Conservation (phyloP, 2,113 vertebrate genomes). For the Monopterus albus region DNA sequence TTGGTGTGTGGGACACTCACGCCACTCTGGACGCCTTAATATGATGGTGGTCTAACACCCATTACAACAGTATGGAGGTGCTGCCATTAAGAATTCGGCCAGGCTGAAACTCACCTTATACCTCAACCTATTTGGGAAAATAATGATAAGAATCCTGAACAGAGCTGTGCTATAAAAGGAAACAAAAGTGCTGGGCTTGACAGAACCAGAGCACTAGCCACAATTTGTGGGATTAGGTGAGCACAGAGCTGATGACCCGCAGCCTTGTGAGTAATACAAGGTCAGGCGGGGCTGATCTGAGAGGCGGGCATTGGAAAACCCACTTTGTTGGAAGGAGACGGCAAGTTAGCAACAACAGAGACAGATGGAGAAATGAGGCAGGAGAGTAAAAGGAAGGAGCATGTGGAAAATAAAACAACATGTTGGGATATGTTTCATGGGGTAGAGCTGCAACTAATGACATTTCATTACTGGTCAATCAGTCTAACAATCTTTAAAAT, state of each 20-base stretch:
- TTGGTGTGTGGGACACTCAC: neutral
- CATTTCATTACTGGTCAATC: no score
- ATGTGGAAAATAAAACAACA: neutral
- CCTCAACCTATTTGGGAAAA: slow-evolving; percentile 33
- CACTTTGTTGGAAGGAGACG: slow-evolving; percentile 6
- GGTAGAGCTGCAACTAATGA: neutral
- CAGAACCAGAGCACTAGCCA: slow-evolving; percentile 40
- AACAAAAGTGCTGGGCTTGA: slow-evolving; percentile 53
- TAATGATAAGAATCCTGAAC: slow-evolving; percentile 53
- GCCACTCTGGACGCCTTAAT: slow-evolving; percentile 28
- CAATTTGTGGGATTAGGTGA: slow-evolving; percentile 63
- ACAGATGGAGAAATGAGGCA: neutral
- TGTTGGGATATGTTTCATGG: no score
- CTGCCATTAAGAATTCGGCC: slow-evolving; percentile 39
- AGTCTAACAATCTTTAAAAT: no score
- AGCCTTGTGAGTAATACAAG: slow-evolving; percentile 53
- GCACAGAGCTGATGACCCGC: slow-evolving; percentile 23
- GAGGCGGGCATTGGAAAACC: slow-evolving; percentile 3
- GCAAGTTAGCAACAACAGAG: neutral
- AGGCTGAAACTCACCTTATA: slow-evolving; percentile 27
- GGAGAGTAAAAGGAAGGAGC: neutral
- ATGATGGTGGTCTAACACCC: slow-evolving; percentile 60
- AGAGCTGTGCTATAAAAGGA: slow-evolving; percentile 38
- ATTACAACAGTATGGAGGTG: slow-evolving; percentile 36
- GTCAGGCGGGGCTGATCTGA: slow-evolving; percentile 32